These are phyloP conservation scores for Acanthosepion lycidas DNA, from an alignment of 2,888 invertebrate genomes.

Conservation along the genomic window DNA sequence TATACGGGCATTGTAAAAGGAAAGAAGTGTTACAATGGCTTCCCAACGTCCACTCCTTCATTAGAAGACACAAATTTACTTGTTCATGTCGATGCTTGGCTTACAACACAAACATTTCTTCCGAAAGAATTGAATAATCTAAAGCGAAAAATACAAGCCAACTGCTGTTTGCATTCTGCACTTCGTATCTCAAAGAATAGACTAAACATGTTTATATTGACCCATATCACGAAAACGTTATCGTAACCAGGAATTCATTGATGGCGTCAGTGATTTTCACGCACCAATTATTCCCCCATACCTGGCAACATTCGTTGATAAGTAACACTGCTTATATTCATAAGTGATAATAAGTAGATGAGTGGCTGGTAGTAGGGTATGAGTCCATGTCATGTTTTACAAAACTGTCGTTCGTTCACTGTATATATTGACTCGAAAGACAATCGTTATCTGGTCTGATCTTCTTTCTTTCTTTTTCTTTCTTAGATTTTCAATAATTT, in stretches of 20 bases:
- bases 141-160: not conserved
- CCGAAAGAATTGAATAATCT: not conserved
- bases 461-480: not conserved
- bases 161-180: not conserved
- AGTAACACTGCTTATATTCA: conserved; percentile 8
- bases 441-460: not conserved
- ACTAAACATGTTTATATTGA: conserved; percentile 18
- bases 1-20: not conserved
- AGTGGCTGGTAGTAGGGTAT: not conserved
- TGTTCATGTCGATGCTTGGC: not conserved
- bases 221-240: not conserved
- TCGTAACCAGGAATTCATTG: not conserved
- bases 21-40: not conserved
- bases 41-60: not conserved
- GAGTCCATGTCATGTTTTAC: not conserved
- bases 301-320: not conserved
- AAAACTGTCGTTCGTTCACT: not conserved
- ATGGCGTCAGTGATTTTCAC: not conserved
- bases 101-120: not conserved
- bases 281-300: not conserved
- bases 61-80: not conserved
- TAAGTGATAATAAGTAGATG: not conserved
- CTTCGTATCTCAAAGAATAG: not conserved
- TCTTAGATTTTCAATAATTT: not conserved
- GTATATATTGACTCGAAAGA: not conserved